These are phyloP conservation scores for Abrostola triplasia DNA, from an alignment of 2,888 invertebrate genomes.

Conservation along the genomic window DNA sequence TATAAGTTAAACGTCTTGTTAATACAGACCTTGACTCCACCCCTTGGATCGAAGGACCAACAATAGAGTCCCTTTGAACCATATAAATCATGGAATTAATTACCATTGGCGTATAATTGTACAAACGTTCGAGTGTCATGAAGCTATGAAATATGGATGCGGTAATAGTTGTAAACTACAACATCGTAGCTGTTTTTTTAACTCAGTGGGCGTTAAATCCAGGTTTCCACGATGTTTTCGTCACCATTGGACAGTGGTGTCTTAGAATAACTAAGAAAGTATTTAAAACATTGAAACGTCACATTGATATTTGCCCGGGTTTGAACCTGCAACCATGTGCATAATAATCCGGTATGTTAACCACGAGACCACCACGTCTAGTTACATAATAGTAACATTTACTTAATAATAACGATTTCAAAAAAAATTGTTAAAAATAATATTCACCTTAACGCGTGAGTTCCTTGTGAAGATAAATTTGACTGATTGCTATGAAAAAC, in stretches of 20 bases:
- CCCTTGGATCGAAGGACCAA: conserved; percentile 20
- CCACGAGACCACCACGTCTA: no score
- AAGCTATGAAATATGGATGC: conserved; percentile 25
- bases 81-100: conserved; percentile 66
- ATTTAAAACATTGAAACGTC: no score
- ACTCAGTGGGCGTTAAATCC: no score
- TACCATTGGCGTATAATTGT: conserved; percentile 56
- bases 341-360: no score
- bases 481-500: neutral
- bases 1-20: conserved; percentile 40
- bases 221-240: no score
- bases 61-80: conserved; percentile 46
- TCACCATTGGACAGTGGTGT: no score
- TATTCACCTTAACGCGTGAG: neutral
- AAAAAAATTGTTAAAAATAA: neutral
- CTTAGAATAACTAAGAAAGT: no score
- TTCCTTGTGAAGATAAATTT: neutral
- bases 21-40: conserved; percentile 25
- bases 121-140: conserved; percentile 20
- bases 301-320: no score
- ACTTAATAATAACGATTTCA: no score
- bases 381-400: no score
- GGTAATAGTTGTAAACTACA: conserved; percentile 3
- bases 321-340: no score
- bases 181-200: no score